Evolutionary conservation across 2,888 invertebrate species (phyloP), one percentile per base, ranked within the genome.

Genomic region (Plebejus melissa): DNA sequence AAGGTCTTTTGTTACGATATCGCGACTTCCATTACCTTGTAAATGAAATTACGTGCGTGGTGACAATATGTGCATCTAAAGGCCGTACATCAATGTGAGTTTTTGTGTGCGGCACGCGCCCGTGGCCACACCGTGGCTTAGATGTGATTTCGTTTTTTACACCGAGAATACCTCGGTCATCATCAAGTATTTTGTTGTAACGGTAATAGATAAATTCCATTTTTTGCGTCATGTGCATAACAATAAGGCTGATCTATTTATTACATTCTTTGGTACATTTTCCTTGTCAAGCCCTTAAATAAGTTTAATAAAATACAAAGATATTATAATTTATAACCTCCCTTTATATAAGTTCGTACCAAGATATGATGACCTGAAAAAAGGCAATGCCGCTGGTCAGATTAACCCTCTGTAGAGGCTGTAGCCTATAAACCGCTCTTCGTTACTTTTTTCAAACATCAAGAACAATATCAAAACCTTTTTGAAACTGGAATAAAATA

Each of bases 41-140:
- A 32, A 72, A 50, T 72, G 13, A 50, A 50, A 46, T 71, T 54
- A 72, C 72, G 72, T 71, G 71, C 71, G 57, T 74, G 58, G 28
- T 84, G 82, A 83, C 81, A 82, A 88, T 89, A 91, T 93, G 93
- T 90, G 88, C 90, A 90, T 91, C 91, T 88, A 90, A 88, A 90
- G 88, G 89, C 90, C 90, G 90, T 90, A 92, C 88, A 88, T 72
- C 72, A 54, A 32, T 7, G 72, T 83, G 79, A 84, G 84, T 91
- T 91, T 93, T 92, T 91, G 87, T 88, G 78, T 81, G 28, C 69
- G 75, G 92, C 92, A 92, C 93, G 93, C 87, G 92, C 89, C 88
- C 92, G 91, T 91, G 91, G 92, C 91, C 22, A 22, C 22, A 22
- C 22, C 22, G 22, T 22, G 22, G 22, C 22, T 82, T 82, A 87